Conservation (phyloP, 2,888 invertebrate genomes). For the Leptinotarsa peninsularis region DNA sequence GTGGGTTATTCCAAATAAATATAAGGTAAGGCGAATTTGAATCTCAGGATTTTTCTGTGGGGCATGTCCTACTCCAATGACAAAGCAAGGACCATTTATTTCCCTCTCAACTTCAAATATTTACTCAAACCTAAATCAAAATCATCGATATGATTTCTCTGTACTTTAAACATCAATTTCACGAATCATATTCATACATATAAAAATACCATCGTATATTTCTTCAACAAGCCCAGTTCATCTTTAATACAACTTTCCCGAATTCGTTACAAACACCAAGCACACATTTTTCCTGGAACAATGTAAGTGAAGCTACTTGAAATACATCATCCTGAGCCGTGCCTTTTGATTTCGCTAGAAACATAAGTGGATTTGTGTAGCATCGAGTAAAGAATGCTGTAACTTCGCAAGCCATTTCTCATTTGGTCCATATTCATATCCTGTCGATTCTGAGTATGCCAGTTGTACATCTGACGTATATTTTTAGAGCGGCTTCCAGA, state of each 20-base stretch:
- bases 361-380: constrained; percentile 1
- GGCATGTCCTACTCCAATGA: no score
- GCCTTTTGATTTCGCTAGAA: background rate
- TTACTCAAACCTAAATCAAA: no score
- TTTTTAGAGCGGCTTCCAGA: constrained; percentile 14
- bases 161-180: no score
- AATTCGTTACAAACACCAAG: background rate
- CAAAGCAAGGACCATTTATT: no score
- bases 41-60: no score
- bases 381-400: background rate
- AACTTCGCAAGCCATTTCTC: constrained; percentile 2
- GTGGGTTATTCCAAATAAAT: no score
- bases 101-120: no score
- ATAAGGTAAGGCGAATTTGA: no score
- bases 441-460: background rate
- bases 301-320: background rate
- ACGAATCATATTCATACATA: no score
- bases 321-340: background rate
- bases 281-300: background rate
- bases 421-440: background rate
- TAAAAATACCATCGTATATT: no score
- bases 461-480: constrained; percentile 1
- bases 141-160: no score
- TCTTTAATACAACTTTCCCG: background rate
- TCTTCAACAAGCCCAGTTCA: no score